Evolutionary conservation across 2,888 invertebrate genomes (phyloP).

Genomic region (Adineta ricciae): DNA sequence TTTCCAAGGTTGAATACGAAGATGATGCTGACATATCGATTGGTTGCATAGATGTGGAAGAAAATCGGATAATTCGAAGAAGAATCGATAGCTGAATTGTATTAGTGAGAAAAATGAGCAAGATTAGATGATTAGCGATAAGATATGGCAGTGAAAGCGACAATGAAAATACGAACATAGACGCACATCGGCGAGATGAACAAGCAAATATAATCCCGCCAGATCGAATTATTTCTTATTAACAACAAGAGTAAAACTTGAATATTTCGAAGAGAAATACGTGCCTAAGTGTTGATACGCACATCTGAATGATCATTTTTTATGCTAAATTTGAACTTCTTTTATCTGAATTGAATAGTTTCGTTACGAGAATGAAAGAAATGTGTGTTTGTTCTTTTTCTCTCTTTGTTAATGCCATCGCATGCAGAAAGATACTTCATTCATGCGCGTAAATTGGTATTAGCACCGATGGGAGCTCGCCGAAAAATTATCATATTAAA

Average conservation of each 20-base stretch:
- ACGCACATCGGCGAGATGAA: not conserved
- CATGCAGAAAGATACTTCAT: too few species aligned
- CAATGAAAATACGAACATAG: not conserved
- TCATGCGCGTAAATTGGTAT: too few species aligned
- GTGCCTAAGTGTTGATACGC: too few species aligned
- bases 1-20: not conserved
- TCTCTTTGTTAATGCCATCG: too few species aligned
- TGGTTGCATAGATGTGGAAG: not conserved
- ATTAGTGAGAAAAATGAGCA: not conserved
- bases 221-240: not conserved
- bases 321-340: too few species aligned
- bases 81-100: not conserved
- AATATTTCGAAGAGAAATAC: too few species aligned
- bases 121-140: not conserved
- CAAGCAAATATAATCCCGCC: not conserved
- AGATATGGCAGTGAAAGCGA: not conserved
- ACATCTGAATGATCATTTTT: too few species aligned
- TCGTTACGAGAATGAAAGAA: too few species aligned
- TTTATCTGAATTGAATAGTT: too few species aligned
- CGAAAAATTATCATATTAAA: too few species aligned
- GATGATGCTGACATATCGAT: not conserved
- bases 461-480: not conserved
- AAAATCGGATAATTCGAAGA: not conserved
- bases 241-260: too few species aligned
- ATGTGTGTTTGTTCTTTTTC: too few species aligned